Percentiles rank a stretch among this genome's conserved stretches.
Conservation (phyloP, 2,797 vertebrate genomes). For the Eulemur coronatus region DNA sequence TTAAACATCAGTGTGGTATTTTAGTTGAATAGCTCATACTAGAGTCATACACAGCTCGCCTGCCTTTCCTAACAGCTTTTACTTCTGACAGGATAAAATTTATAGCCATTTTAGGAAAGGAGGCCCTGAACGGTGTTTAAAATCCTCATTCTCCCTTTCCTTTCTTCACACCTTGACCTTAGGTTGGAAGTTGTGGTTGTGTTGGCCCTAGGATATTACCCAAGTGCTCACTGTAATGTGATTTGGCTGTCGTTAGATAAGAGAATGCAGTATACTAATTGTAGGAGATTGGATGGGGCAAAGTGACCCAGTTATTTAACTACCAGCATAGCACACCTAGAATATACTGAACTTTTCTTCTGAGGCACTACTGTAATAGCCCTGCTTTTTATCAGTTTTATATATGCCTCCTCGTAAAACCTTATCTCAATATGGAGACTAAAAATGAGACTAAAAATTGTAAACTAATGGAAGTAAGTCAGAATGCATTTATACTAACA, state of each 20-base stretch:
- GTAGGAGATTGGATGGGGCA: neutral
- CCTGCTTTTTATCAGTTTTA: neutral
- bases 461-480: neutral
- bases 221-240: neutral
- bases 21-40: neutral
- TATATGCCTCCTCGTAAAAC: neutral
- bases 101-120: neutral
- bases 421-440: neutral
- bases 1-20: neutral
- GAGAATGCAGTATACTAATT: neutral
- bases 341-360: neutral
- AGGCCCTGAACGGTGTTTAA: neutral
- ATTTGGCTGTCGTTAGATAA: neutral
- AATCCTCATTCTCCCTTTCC: neutral
- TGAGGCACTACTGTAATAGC: neutral
- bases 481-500: neutral
- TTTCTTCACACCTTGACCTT: neutral
- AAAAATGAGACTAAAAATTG: neutral
- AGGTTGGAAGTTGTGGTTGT: neutral
- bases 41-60: neutral
- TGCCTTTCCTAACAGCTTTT: slow-evolving; percentile 7
- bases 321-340: neutral
- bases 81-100: neutral
- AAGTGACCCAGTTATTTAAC: neutral
- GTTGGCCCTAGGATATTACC: neutral